Evolutionary conservation across 1,140 invertebrate genomes (phyloP), one percentile per base, ranked within the genome.

Genomic region (Platyscapa corneri): DNA sequence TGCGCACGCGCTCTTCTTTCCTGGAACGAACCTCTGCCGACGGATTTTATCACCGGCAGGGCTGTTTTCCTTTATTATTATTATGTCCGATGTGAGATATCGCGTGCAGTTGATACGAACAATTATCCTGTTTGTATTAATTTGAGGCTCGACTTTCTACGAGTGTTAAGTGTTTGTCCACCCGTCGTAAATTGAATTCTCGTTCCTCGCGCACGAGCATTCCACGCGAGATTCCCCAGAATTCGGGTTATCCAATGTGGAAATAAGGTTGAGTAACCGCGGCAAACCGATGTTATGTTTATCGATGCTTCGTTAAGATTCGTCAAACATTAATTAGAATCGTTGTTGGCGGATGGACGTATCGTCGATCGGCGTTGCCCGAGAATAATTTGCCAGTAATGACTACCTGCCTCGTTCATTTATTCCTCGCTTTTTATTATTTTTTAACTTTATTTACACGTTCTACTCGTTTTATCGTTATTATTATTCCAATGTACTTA

Each of bases 41-140:
- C 74, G 46, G 23, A 37, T 12, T 77, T 53, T 77, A 77, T 30
- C 34, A 20, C 42, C 74, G 23, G n/a, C n/a, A 0, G 23, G 20
- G 46, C 75, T 49, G n/a, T 77, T 77, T 46, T 75, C 75, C 39
- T 56, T 77, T 56, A 53, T 77, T 42, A 53, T 77, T 42, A 77
- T 77, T 77, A 77, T 1, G 42, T n/a, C n/a, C 75, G 39, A 77
- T 32, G 75, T 42, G 39, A 20, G 42, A 74, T 42, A 42, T 42
- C 34, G 18, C 70, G 0, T 39, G 3, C 0, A 34, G 70, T 74
- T 74, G 37, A 74, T 74, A 74, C 70, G 70, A 74, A 32, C 70
- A 74, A 74, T 74, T 74, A 74, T 42, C 37, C 27, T 74, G 39
- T 74, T 74, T 74, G 70, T 74, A 74, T 74, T 74, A 74, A 74